Evolutionary conservation across 1,140 invertebrate species (phyloP).

Genomic region (Diabrotica virgifera): DNA sequence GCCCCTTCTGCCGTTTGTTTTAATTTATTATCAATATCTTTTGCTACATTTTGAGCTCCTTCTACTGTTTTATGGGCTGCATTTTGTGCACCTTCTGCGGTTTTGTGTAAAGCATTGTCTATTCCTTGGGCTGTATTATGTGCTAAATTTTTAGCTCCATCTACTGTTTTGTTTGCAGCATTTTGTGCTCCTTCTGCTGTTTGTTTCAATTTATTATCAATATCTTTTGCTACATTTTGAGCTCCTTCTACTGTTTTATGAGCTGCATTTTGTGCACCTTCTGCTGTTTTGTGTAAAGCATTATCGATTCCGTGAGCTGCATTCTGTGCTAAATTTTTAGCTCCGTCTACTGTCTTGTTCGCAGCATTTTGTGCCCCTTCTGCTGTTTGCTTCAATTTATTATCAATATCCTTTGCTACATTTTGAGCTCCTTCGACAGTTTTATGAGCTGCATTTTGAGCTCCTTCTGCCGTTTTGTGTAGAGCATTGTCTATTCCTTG

Average conservation of each 20-base stretch:
- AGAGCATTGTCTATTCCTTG: slow-evolving; percentile 22
- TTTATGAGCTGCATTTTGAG: slow-evolving; percentile 12
- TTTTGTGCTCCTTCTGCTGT: slow-evolving; percentile 23
- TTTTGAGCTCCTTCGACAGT: slow-evolving; percentile 21
- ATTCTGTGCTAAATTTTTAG: slow-evolving; percentile 13
- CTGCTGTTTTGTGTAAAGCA: slow-evolving; percentile 19
- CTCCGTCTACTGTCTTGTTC: slow-evolving; percentile 12
- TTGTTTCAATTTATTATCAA: slow-evolving; percentile 25
- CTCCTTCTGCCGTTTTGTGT: slow-evolving; percentile 19
- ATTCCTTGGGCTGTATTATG: slow-evolving; percentile 5
- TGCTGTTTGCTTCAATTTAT: slow-evolving; percentile 23
- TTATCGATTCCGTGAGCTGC: slow-evolving; percentile 8
- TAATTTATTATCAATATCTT: slow-evolving; percentile 19
- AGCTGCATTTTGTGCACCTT: slow-evolving; percentile 21
- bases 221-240: slow-evolving; percentile 16
- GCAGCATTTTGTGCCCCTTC: slow-evolving; percentile 10
- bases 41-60: slow-evolving; percentile 20
- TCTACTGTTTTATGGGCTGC: slow-evolving; percentile 1
- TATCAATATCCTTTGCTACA: slow-evolving; percentile 25
- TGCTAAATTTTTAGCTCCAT: slow-evolving; percentile 17
- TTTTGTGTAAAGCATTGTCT: slow-evolving; percentile 18
- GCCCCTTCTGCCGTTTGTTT: neutral
- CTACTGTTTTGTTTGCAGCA: slow-evolving; percentile 9
- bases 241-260: slow-evolving; percentile 18
- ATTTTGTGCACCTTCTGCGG: slow-evolving; percentile 18